A percentile compares a stretch with the other conserved stretches of the same genome.
These are phyloP conservation scores for Eupristina koningsbergeri DNA, from an alignment of 1,140 invertebrate species.

Conservation along the genomic window DNA sequence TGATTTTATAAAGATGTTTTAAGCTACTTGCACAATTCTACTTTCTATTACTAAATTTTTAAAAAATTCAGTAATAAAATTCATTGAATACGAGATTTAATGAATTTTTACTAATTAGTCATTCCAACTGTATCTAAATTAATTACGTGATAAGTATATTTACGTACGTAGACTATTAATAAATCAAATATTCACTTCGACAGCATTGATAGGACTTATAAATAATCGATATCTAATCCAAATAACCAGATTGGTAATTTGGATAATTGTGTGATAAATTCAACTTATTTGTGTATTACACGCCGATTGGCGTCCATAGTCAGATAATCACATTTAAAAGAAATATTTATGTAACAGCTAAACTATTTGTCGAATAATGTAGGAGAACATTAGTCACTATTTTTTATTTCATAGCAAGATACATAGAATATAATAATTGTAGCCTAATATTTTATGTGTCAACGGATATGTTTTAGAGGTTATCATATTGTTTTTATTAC, in stretches of 20 bases:
- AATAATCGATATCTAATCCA: not conserved
- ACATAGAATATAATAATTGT: conserved; percentile 54
- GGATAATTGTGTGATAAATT: not conserved
- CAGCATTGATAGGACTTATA: not conserved
- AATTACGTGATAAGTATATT: not conserved
- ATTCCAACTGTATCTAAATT: not conserved
- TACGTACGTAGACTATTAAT: not conserved
- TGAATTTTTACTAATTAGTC: not conserved
- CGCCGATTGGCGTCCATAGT: not conserved
- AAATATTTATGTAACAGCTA: conserved; percentile 15
- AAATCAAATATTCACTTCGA: not conserved
- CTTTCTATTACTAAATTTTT: not conserved
- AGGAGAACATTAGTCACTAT: conserved; percentile 5
- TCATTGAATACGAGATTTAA: not conserved
- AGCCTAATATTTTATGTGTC: conserved; percentile 65
- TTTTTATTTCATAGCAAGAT: conserved; percentile 33
- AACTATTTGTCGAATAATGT: conserved; percentile 7
- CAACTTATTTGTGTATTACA: not conserved
- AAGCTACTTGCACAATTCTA: not conserved
- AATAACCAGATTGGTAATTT: not conserved
- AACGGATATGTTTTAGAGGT: conserved; percentile 64
- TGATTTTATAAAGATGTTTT: not conserved
- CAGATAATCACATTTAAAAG: conserved; percentile 10
- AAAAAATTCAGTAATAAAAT: not conserved
- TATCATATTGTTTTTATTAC: conserved; percentile 40